Evolutionary conservation across 64 coral and sea anemone species (phyloP).

Genomic region (Actinia tenebrosa): DNA sequence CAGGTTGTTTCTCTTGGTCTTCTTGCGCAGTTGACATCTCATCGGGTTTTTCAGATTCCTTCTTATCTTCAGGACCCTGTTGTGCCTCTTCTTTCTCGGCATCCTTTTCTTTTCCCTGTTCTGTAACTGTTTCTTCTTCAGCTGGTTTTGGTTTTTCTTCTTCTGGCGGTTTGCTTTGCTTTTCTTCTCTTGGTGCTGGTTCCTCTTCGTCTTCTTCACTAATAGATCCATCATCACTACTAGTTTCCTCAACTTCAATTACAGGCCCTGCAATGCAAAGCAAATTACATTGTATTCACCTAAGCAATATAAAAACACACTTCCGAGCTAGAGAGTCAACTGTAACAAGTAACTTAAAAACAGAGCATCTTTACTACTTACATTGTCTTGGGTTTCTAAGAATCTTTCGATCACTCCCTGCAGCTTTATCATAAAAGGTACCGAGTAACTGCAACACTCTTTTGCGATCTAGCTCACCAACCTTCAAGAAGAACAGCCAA

Average conservation of each 20-base stretch:
- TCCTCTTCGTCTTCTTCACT: slow-evolving; percentile 23
- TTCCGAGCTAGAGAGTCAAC: no score
- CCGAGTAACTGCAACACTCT: slow-evolving; percentile 66
- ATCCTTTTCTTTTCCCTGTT: background rate
- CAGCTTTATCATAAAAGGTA: slow-evolving; percentile 70
- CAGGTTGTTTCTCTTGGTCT: background rate
- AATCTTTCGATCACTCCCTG: slow-evolving; percentile 17
- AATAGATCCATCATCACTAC: slow-evolving; percentile 37
- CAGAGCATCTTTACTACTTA: background rate
- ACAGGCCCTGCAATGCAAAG: slow-evolving; percentile 66
- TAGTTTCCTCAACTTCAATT: slow-evolving; percentile 78
- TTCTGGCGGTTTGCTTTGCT: background rate
- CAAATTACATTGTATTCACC: background rate
- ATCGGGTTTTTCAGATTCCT: background rate
- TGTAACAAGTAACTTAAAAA: no score
- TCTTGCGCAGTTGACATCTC: background rate
- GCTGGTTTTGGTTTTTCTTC: slow-evolving; percentile 17
- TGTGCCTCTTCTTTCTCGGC: background rate
- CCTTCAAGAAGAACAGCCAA: slow-evolving; percentile 13
- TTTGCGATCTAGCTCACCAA: slow-evolving; percentile 71
- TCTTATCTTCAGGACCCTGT: background rate
- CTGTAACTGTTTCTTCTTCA: background rate
- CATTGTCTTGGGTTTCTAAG: slow-evolving; percentile 75
- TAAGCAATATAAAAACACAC: no score
- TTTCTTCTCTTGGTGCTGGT: background rate